Conservation (phyloP, 1,140 invertebrate genomes). For the Harpegnathos saltator region DNA sequence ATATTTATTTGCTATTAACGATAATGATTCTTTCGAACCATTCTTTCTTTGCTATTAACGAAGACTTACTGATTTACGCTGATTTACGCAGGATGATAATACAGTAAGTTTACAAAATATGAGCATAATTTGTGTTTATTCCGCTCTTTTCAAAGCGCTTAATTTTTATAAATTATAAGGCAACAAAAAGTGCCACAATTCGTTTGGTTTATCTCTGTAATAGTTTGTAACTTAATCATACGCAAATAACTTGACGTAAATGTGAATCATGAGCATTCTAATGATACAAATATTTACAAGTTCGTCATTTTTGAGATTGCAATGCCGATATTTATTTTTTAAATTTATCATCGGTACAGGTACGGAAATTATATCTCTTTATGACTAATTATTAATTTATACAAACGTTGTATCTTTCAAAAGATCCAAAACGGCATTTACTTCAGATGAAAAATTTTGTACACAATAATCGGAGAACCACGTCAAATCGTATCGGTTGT, state of each 20-base stretch:
- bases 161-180: slow-evolving; percentile 25
- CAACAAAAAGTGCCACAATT: slow-evolving; percentile 12
- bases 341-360: slow-evolving; percentile 45
- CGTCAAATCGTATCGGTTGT: slow-evolving; percentile 28
- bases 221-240: slow-evolving; percentile 40
- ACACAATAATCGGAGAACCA: slow-evolving; percentile 10
- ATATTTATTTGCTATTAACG: slow-evolving; percentile 28
- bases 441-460: slow-evolving; percentile 39
- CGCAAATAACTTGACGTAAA: slow-evolving; percentile 55
- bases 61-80: slow-evolving; percentile 53
- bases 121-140: slow-evolving; percentile 24
- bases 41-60: slow-evolving; percentile 51
- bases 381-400: slow-evolving; percentile 44
- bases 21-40: slow-evolving; percentile 16
- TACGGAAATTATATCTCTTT: slow-evolving; percentile 52
- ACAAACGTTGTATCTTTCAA: slow-evolving; percentile 27
- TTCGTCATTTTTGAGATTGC: slow-evolving; percentile 31
- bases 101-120: slow-evolving; percentile 48
- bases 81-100: slow-evolving; percentile 54
- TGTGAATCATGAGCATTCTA: slow-evolving; percentile 44
- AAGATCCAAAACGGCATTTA: slow-evolving; percentile 1
- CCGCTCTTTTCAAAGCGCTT: slow-evolving; percentile 10
- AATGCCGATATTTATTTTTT: slow-evolving; percentile 43
- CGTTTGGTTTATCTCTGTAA: slow-evolving; percentile 24
- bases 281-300: slow-evolving; percentile 64